Conservation (phyloP, 1,140 invertebrate species). For the Temnothorax longispinosus region DNA sequence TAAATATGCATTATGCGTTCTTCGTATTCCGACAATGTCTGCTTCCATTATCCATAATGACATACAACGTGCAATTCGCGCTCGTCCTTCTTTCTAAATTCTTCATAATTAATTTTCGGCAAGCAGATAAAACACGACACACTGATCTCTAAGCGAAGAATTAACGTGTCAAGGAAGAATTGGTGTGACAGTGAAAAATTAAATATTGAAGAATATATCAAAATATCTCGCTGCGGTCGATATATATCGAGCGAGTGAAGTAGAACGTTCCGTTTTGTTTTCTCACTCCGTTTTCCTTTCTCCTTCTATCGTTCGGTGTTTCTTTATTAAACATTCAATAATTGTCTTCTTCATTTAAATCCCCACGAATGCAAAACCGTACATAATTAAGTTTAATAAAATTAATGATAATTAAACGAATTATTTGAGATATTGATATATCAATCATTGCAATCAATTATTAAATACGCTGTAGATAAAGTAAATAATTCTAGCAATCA, state of each 20-base stretch:
- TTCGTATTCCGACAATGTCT: slow-evolving; percentile 28
- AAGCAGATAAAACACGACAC: background rate
- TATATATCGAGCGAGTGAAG: background rate
- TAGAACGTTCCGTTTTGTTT: background rate
- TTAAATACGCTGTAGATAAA: background rate
- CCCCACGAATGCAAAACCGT: background rate
- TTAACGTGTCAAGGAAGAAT: background rate
- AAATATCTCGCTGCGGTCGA: background rate
- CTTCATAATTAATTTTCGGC: background rate
- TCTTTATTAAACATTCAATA: background rate
- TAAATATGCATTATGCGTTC: slow-evolving; percentile 49
- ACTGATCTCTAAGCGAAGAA: background rate
- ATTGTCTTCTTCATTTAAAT: background rate
- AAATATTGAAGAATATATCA: background rate
- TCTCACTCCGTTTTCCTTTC: background rate
- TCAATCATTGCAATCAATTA: background rate
- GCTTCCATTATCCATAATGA: slow-evolving; percentile 21
- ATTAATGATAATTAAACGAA: background rate
- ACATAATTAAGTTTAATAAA: background rate
- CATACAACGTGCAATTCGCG: background rate
- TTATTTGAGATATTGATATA: background rate
- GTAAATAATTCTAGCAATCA: background rate
- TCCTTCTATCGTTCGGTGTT: background rate
- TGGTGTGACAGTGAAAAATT: background rate
- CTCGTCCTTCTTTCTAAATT: background rate